phyloP scores from a whole-genome alignment of 1,140 invertebrate species.

The Drosophila gunungcola region DNA sequence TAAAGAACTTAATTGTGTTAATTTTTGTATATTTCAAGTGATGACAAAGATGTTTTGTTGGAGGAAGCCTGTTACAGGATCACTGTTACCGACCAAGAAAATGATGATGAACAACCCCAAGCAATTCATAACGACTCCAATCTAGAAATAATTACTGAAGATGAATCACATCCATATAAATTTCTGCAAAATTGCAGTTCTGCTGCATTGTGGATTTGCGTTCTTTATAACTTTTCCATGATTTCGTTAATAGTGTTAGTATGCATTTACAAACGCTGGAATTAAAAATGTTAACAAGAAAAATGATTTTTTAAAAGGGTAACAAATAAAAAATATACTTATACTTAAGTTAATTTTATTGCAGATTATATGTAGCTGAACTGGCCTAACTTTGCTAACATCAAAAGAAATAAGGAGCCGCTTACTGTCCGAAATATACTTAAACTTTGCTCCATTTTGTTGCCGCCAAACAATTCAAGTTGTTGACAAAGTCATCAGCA shows the following conservation, averaged over 20 bases:
- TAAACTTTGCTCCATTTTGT: conserved; percentile 57
- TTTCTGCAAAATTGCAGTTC: conserved; percentile 30
- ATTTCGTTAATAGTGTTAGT: conserved; percentile 25
- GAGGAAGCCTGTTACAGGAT: not conserved
- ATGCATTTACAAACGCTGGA: conserved; percentile 18
- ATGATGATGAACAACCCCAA: not conserved
- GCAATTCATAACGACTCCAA: not conserved
- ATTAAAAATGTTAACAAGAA: conserved; percentile 17
- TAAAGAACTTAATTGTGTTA: too few relatives aligned
- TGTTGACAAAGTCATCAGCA: conserved; percentile 81
- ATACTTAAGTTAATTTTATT: not conserved
- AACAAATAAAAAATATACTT: not conserved
- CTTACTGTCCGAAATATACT: conserved; percentile 56
- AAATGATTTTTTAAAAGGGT: not conserved
- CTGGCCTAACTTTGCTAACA: not conserved
- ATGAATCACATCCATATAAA: not conserved
- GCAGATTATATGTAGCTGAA: not conserved
- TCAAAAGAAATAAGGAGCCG: conserved; percentile 6
- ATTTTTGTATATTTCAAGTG: not conserved
- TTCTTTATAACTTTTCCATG: conserved; percentile 53
- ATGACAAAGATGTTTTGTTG: conserved; percentile 31
- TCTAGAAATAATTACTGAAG: not conserved
- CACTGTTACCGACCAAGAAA: not conserved
- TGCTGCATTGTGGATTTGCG: conserved; percentile 41
- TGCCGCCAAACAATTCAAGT: conserved; percentile 78